These are phyloP conservation scores for Eulemur rufifrons DNA, from an alignment of 2,113 vertebrate genomes.

Conservation along the genomic window DNA sequence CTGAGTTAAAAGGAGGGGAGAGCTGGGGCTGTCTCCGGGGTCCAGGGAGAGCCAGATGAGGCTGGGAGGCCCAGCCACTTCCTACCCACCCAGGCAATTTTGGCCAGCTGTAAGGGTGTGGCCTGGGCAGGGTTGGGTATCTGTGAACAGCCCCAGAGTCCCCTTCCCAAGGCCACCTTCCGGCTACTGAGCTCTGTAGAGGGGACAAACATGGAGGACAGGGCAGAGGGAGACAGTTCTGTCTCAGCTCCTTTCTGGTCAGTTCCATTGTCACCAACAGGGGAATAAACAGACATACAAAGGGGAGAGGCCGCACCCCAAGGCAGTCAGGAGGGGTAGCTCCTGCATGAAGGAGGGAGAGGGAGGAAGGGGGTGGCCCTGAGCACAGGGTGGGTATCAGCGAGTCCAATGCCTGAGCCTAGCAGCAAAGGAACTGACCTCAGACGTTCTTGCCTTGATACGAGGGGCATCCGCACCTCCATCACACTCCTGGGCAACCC, in stretches of 20 bases:
- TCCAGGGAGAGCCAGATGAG: not conserved
- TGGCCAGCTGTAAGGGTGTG: not conserved
- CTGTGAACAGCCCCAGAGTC: not conserved
- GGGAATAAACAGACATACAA: not conserved
- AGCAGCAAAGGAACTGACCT: not conserved
- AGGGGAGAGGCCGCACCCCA: not conserved
- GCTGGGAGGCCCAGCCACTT: not conserved
- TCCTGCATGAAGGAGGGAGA: not conserved
- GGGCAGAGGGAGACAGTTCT: not conserved
- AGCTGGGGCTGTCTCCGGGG: not conserved
- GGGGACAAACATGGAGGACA: not conserved
- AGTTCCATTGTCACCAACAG: not conserved
- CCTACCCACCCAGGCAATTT: not conserved
- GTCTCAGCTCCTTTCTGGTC: not conserved
- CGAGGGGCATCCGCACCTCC: not conserved
- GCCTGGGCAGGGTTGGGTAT: not conserved
- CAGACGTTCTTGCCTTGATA: not conserved
- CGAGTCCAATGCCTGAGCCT: not conserved
- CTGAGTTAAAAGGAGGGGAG: not conserved
- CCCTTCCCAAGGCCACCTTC: not conserved
- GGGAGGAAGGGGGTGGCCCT: not conserved
- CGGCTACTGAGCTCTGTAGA: not conserved
- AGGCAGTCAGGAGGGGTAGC: not conserved
- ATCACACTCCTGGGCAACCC: not conserved
- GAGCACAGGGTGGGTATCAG: not conserved